Evolutionary conservation across 2,113 vertebrate species (phyloP).

Genomic region (Leptocoma aspasia): DNA sequence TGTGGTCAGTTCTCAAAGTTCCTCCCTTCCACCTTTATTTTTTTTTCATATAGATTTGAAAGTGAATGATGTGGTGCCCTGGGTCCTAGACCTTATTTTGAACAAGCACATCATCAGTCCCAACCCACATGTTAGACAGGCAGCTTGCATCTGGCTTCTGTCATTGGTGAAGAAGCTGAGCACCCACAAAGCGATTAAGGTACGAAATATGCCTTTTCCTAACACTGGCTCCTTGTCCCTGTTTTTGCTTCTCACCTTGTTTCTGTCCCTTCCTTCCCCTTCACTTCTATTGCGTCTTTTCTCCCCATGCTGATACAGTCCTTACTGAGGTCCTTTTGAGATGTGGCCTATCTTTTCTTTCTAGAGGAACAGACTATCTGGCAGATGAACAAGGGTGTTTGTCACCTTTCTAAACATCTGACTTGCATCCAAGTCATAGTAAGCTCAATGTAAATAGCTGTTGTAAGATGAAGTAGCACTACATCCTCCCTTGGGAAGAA

Average conservation of each 20-base stretch:
- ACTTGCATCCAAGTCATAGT: not conserved
- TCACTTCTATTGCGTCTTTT: not conserved
- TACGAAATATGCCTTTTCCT: conserved; percentile 21
- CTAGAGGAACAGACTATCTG: not conserved
- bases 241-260: not conserved
- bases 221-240: not conserved
- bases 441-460: not conserved
- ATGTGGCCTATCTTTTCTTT: not conserved
- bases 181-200: conserved; percentile 90
- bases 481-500: not conserved
- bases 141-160: conserved; percentile 95
- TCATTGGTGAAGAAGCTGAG: conserved; percentile 92
- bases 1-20: not conserved
- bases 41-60: conserved; percentile 75
- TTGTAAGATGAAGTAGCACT: not conserved
- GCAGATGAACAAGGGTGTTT: not conserved
- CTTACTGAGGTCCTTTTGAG: not conserved
- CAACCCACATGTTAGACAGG: conserved; percentile 92
- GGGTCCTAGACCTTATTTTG: conserved; percentile 88
- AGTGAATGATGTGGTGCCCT: conserved; percentile 89
- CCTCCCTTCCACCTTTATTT: not conserved
- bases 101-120: conserved; percentile 87
- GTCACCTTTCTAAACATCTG: not conserved
- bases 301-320: not conserved
- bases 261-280: not conserved